Percentiles rank a stretch among this genome's conserved stretches.
Evolutionary conservation across 2,888 invertebrate species (phyloP).

Genomic region (Oligia strigilis): DNA sequence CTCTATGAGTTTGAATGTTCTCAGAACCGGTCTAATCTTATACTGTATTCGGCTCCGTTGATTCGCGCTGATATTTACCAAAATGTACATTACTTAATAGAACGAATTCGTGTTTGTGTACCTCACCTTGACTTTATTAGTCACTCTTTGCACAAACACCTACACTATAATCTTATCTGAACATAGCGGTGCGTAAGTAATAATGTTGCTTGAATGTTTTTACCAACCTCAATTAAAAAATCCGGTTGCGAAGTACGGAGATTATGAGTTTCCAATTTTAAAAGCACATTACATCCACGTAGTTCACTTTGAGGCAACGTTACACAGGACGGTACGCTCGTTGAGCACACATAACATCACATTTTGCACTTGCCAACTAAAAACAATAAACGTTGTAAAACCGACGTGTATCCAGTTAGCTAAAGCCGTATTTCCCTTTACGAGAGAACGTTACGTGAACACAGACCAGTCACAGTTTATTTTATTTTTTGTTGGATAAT

Average conservation of each 20-base stretch:
- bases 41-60: constrained; percentile 53
- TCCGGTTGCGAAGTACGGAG: constrained; percentile 71
- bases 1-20: constrained; percentile 55
- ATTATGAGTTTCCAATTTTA: constrained; percentile 84
- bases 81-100: constrained; percentile 66
- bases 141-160: constrained; percentile 68
- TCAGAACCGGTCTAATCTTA: constrained; percentile 58
- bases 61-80: constrained; percentile 61
- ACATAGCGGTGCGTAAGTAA: constrained; percentile 45
- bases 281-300: constrained; percentile 85
- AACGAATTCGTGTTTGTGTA: constrained; percentile 57
- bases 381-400: constrained; percentile 79
- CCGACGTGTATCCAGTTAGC: constrained; percentile 80
- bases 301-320: constrained; percentile 87
- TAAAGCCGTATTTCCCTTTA: constrained; percentile 70
- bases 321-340: constrained; percentile 86
- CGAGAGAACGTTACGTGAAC: constrained; percentile 75
- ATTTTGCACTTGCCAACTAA: constrained; percentile 87
- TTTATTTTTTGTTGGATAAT: constrained; percentile 78
- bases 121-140: constrained; percentile 73
- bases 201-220: constrained; percentile 48
- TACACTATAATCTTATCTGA: constrained; percentile 68
- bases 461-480: constrained; percentile 80
- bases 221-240: constrained; percentile 77
- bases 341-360: constrained; percentile 88